Evolutionary conservation across 2,888 invertebrate species (phyloP), one percentile per base, ranked within the genome.

Genomic region (Cotesia congregata): DNA sequence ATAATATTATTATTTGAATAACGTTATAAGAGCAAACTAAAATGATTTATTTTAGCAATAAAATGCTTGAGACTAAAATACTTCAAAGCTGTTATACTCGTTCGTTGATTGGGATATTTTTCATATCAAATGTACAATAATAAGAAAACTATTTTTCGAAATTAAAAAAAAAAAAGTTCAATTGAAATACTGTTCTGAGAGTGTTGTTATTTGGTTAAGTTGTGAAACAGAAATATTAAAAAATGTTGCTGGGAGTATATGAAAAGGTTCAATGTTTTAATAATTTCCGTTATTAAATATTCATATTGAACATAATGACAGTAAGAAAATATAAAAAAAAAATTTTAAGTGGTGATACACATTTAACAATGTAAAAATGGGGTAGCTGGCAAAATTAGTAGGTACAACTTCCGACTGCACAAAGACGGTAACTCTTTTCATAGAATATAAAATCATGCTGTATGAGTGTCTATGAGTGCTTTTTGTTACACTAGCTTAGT

Each of bases 381-480:
- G 9, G 50, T 7, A 15, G 71, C 17, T 15, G 61, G 62, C n/a
- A 17, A 62, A 71, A 71, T 62, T 71, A n/a, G 40, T 7, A 39
- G 61, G 71, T 62, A 30, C 39, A 61, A 62, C 62, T 71, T 61
- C 38, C 15, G 65, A 12, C 65, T 38, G 39, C 15, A 39, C n/a
- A 38, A 39, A 62, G 61, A 40, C 61, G 60, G 65, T 30, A 65
- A 65, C 65, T 65, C 5, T 38, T 38, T 65, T 50, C 50, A 7
- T 50, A 20, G 38, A 65, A 30, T 65, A 65, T 65, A 20, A 38
- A 65, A 38, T 65, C 20, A 5, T 30, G 65, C 7, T 65, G 65
- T 30, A 65, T 65, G 17, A 17, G 17, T 4, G 65, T 38, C 65
- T 65, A 30, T 65, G 78, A 79, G 78, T 81, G 78, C 81, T 80